A percentile compares a stretch with the other conserved stretches of the same genome.
Conservation (phyloP, 2,797 vertebrate genomes). For the Podarcis lilfordi region DNA sequence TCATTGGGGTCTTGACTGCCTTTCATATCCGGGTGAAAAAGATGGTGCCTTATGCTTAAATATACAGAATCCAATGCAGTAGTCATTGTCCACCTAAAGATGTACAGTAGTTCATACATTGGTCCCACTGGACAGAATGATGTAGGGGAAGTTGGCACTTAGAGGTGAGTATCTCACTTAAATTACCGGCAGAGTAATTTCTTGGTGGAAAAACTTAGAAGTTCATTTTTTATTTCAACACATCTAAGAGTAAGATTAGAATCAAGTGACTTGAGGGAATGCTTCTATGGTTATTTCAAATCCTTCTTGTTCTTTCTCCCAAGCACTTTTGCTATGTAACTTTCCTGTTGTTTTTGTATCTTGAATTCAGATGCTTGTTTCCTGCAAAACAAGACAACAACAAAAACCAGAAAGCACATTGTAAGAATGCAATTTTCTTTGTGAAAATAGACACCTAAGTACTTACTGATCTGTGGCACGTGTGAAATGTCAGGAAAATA, state of each 20-base stretch:
- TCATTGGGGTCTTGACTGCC: background rate
- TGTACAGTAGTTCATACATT: background rate
- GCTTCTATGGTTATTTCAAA: background rate
- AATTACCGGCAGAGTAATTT: background rate
- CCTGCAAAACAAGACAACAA: slow-evolving; percentile 45
- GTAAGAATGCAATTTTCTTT: background rate
- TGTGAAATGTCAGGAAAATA: background rate
- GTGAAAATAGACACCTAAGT: background rate
- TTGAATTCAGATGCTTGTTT: slow-evolving; percentile 55
- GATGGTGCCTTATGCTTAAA: background rate
- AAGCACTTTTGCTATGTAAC: slow-evolving; percentile 52
- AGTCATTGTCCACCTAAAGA: background rate
- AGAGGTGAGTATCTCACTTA: background rate
- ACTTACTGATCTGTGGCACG: background rate
- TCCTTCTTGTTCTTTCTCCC: slow-evolving; percentile 59
- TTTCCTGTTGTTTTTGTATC: slow-evolving; percentile 70
- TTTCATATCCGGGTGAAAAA: background rate
- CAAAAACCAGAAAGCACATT: no score
- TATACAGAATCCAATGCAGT: background rate
- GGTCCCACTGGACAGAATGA: background rate
- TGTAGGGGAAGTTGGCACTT: background rate
- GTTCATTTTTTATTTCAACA: background rate
- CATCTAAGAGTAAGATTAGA: background rate
- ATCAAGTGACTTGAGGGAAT: background rate
- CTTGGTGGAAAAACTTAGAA: background rate